These are phyloP conservation scores for Silurus glanis DNA, from an alignment of 2,113 vertebrate genomes.

Conservation along the genomic window DNA sequence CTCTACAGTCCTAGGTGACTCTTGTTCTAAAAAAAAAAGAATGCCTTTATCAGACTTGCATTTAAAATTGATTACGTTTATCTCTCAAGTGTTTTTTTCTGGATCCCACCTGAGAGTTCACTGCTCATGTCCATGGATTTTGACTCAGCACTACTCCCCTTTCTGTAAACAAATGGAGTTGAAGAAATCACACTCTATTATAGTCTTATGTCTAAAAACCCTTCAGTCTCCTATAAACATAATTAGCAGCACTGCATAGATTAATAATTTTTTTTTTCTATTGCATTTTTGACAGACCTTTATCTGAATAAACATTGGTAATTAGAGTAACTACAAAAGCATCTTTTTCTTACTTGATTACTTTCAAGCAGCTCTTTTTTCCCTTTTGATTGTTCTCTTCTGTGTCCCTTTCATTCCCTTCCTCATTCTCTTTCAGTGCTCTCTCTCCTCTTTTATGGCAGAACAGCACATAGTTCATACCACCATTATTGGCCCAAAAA, in stretches of 20 bases:
- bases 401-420: constrained; percentile 13
- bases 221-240: background rate
- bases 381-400: constrained; percentile 71
- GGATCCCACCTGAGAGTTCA: constrained; percentile 59
- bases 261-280: background rate
- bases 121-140: constrained; percentile 41
- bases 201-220: background rate
- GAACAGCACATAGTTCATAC: constrained; percentile 85
- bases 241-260: background rate
- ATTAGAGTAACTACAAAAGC: constrained; percentile 6
- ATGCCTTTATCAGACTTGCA: constrained; percentile 14
- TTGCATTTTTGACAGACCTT: background rate
- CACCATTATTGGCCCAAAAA: constrained; percentile 92
- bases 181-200: background rate
- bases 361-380: constrained; percentile 90
- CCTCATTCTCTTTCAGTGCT: constrained; percentile 60
- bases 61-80: constrained; percentile 20
- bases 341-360: constrained; percentile 77
- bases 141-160: constrained; percentile 57
- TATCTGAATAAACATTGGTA: constrained; percentile 20
- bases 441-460: constrained; percentile 79
- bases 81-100: background rate
- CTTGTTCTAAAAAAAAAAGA: constrained; percentile 56
- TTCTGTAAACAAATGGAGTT: constrained; percentile 55
- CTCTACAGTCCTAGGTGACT: constrained; percentile 40